phyloP scores from a whole-genome alignment of 1,140 invertebrate genomes.

The Coenobita brevimanus region DNA sequence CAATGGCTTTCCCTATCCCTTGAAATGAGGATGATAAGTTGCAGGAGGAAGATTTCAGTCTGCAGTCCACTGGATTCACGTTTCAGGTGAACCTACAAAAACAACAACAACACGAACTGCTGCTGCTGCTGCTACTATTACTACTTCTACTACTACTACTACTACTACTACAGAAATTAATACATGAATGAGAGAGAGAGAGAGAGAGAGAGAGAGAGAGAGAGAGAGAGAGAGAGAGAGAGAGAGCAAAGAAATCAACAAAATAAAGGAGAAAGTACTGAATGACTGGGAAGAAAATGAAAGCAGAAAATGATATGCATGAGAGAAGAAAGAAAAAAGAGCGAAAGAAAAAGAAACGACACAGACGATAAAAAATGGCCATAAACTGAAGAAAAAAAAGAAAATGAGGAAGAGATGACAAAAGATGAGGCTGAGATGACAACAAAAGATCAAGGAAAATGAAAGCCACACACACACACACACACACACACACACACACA shows the following conservation, averaged over 20 bases:
- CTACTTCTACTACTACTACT: too few relatives aligned
- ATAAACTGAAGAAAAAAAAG: neutral
- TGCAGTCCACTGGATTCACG: too few relatives aligned
- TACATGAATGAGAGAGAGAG: too few relatives aligned
- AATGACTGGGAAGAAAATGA: neutral
- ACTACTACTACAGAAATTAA: too few relatives aligned
- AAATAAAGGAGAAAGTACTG: neutral
- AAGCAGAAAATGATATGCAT: neutral
- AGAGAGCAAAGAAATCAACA: neutral
- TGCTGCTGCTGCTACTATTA: too few relatives aligned
- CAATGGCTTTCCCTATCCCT: too few relatives aligned
- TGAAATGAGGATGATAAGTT: too few relatives aligned
- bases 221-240: neutral
- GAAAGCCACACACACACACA: neutral
- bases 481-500: slow-evolving; percentile 1
- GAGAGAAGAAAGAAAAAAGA: neutral
- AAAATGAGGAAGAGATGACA: neutral
- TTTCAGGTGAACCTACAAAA: too few relatives aligned
- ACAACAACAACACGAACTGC: neutral
- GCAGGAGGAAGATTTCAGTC: too few relatives aligned
- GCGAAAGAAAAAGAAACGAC: neutral
- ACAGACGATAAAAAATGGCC: neutral
- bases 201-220: slow-evolving; percentile 29
- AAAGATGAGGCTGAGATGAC: neutral
- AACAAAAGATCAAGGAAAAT: neutral